phyloP scores from a whole-genome alignment of 2,797 vertebrate genomes.

The Molossus alvarezi region DNA sequence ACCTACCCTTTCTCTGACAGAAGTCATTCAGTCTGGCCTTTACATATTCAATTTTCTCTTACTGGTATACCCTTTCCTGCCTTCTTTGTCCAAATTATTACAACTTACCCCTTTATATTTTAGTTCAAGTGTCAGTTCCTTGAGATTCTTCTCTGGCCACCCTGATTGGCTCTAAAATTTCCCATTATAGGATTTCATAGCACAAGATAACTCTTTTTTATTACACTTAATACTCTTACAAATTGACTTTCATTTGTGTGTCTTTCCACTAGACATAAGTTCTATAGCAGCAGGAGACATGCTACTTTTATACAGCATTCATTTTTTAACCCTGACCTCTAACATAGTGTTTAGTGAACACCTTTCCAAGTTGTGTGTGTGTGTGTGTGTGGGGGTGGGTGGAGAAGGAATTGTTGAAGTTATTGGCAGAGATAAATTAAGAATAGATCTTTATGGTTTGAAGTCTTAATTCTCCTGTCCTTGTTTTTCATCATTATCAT shows the following conservation, averaged over 20 bases:
- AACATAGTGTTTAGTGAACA: not conserved
- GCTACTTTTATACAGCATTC: not conserved
- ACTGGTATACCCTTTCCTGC: not conserved
- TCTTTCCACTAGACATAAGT: not conserved
- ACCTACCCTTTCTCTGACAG: not conserved
- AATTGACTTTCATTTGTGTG: conserved; percentile 15
- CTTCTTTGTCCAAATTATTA: not conserved
- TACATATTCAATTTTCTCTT: not conserved
- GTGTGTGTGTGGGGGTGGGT: not conserved
- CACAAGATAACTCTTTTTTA: not conserved
- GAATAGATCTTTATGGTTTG: not conserved
- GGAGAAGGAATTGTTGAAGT: not conserved
- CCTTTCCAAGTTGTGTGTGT: not conserved
- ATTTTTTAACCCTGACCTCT: not conserved
- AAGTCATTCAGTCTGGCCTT: not conserved
- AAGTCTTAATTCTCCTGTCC: not conserved
- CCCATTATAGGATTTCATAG: not conserved
- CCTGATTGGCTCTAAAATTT: not conserved
- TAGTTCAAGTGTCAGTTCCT: not conserved
- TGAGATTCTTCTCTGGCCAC: not conserved
- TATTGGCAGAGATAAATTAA: not conserved
- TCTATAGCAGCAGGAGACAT: not conserved
- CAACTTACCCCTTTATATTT: not conserved
- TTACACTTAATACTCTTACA: not conserved
- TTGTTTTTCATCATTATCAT: not conserved